Evolutionary conservation across 2,113 vertebrate genomes (phyloP).

Genomic region (Dasyurus viverrinus): DNA sequence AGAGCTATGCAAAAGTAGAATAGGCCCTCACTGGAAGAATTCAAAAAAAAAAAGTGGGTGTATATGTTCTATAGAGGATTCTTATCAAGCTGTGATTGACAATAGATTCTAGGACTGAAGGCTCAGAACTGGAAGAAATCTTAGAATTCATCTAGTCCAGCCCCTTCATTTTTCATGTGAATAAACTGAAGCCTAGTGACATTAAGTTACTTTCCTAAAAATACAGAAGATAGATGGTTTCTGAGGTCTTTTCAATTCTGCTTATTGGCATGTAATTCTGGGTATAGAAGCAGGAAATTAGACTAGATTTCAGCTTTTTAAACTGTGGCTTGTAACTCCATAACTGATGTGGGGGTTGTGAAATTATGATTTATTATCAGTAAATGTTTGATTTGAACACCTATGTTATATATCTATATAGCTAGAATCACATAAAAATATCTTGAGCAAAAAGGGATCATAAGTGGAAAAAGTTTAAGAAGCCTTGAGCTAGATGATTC

Average conservation of each 20-base stretch:
- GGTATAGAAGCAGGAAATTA: neutral
- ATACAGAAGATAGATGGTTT: neutral
- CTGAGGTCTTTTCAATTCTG: neutral
- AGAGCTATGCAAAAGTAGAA: neutral
- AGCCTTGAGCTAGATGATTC: neutral
- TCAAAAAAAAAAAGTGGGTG: neutral
- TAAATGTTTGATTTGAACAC: no score
- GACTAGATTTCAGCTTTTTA: neutral
- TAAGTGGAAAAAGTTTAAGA: no score
- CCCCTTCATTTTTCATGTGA: neutral
- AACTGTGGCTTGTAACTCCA: no score
- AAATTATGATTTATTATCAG: no score
- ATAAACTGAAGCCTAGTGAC: neutral
- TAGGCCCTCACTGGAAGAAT: neutral
- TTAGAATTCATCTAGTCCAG: neutral
- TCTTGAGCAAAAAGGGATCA: no score
- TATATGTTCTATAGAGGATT: neutral
- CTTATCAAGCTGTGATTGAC: neutral
- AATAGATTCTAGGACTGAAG: neutral
- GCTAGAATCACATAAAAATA: no score
- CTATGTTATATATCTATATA: no score
- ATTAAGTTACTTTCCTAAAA: neutral
- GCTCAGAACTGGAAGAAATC: neutral
- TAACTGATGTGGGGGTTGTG: no score
- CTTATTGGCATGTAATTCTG: neutral